Percentiles rank a stretch among this genome's conserved stretches.
Evolutionary conservation across 2,113 vertebrate genomes (phyloP).

Genomic region (Sinocyclocheilus anophthalmus): DNA sequence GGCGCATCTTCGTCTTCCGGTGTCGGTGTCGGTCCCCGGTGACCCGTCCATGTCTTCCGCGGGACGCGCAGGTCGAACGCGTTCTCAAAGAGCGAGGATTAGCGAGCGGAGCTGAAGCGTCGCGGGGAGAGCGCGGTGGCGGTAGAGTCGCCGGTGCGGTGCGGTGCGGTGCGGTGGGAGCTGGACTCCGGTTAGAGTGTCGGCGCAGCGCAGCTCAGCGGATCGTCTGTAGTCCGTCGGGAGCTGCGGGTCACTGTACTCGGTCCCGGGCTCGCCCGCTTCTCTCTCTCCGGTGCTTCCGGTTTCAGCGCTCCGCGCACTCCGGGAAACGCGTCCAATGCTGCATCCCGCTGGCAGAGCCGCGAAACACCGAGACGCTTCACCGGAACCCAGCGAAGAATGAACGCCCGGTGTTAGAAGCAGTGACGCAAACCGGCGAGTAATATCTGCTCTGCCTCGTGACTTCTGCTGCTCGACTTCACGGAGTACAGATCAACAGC

Average conservation of each 20-base stretch:
- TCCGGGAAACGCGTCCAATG: slow-evolving; percentile 16
- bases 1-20: too few species aligned
- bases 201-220: neutral
- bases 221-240: neutral
- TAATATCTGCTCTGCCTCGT: too few species aligned
- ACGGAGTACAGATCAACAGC: too few species aligned
- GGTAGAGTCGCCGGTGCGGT: too few species aligned
- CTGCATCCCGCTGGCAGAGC: slow-evolving; percentile 58
- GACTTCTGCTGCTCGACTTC: too few species aligned
- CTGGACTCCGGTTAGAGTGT: neutral
- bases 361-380: neutral
- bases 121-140: neutral
- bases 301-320: slow-evolving; percentile 40
- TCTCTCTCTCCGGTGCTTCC: slow-evolving; percentile 56
- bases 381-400: too few species aligned
- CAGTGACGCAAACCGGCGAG: too few species aligned
- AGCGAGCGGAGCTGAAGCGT: neutral
- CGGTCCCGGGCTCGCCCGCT: neutral
- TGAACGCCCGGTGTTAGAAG: too few species aligned
- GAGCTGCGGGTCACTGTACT: neutral
- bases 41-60: slow-evolving; percentile 30
- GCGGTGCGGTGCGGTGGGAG: neutral
- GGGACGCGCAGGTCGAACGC: neutral
- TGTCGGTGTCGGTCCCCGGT: neutral
- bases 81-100: neutral